Conservation (phyloP, 2,113 vertebrate genomes). For the Etheostoma cragini region DNA sequence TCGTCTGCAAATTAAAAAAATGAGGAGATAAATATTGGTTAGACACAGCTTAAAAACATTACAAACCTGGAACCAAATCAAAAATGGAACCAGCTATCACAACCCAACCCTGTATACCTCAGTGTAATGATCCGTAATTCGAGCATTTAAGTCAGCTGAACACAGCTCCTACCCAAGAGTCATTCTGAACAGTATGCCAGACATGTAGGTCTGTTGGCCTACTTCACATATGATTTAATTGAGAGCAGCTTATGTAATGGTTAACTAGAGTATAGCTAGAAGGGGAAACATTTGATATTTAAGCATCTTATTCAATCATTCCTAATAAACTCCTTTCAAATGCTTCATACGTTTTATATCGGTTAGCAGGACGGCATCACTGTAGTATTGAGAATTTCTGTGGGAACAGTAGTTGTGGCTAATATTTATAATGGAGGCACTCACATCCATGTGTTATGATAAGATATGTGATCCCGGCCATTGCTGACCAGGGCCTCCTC, state of each 20-base stretch:
- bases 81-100: background rate
- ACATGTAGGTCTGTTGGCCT: background rate
- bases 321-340: background rate
- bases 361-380: background rate
- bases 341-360: background rate
- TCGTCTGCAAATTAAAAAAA: background rate
- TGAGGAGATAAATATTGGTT: background rate
- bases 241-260: background rate
- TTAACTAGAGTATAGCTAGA: background rate
- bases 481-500: conserved; percentile 21
- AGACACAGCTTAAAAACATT: background rate
- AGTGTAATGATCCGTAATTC: conserved; percentile 15
- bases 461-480: conserved; percentile 45
- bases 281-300: background rate
- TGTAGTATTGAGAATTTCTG: conserved; percentile 2
- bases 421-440: conserved; percentile 39
- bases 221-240: background rate
- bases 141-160: conserved; percentile 17
- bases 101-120: background rate
- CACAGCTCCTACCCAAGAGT: background rate
- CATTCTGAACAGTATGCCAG: conserved; percentile 1
- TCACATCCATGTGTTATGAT: conserved; percentile 41
- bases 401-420: conserved; percentile 51
- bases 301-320: background rate
- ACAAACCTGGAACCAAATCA: background rate